phyloP scores from a whole-genome alignment of 2,797 vertebrate genomes.

The Coregonus sp. region DNA sequence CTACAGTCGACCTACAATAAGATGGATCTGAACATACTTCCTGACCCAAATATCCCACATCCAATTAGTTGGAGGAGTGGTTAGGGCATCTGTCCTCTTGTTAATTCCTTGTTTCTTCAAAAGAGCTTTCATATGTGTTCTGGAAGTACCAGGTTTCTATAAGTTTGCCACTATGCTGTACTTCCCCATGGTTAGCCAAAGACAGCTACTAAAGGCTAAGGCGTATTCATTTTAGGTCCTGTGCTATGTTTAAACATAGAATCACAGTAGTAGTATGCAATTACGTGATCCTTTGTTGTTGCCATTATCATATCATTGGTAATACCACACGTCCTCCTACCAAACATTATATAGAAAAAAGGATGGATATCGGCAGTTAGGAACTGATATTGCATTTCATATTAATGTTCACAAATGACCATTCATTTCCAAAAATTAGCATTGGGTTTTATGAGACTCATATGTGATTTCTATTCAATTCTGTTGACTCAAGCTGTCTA shows the following conservation, averaged over 20 bases:
- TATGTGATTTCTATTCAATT: too few species aligned
- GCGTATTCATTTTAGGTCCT: background rate
- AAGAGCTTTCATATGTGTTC: background rate
- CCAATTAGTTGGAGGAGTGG: slow-evolving; percentile 14
- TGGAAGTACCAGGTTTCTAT: slow-evolving; percentile 1
- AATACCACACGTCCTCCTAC: background rate
- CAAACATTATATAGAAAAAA: too few species aligned
- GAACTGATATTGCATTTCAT: too few species aligned
- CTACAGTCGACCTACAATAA: background rate
- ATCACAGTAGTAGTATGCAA: background rate
- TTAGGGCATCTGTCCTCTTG: background rate
- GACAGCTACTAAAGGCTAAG: slow-evolving; percentile 3
- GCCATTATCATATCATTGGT: background rate
- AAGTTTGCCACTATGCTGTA: background rate
- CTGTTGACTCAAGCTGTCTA: too few species aligned
- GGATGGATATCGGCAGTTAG: too few species aligned
- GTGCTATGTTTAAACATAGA: background rate
- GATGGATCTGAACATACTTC: background rate
- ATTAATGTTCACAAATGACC: too few species aligned
- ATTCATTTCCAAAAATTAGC: too few species aligned
- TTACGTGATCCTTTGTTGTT: slow-evolving; percentile 2
- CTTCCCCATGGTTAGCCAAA: slow-evolving; percentile 10
- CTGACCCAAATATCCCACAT: slow-evolving; percentile 10
- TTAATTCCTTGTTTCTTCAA: slow-evolving; percentile 2
- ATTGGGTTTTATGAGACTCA: too few species aligned